Conservation (phyloP, 2,888 invertebrate genomes). For the Platycheirus albimanus region DNA sequence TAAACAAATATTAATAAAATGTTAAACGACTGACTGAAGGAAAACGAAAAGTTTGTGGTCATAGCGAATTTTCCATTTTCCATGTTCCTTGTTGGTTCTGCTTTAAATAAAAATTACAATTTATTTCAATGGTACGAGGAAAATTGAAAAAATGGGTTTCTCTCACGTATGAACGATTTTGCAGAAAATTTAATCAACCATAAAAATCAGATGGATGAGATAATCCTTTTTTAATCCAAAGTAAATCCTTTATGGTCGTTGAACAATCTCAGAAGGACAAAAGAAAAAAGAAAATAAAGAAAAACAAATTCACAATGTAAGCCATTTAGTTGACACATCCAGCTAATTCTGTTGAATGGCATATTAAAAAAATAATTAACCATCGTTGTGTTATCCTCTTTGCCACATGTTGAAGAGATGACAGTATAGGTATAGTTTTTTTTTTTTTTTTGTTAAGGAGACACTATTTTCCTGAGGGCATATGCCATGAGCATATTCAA, state of each 20-base stretch:
- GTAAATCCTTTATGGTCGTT: neutral
- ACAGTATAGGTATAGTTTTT: conserved; percentile 30
- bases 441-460: no score
- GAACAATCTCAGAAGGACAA: conserved; percentile 22
- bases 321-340: conserved; percentile 41
- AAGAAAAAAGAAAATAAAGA: neutral
- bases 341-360: conserved; percentile 48
- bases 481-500: conserved; percentile 44
- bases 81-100: neutral
- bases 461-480: conserved; percentile 13
- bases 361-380: conserved; percentile 64
- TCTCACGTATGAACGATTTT: conserved; percentile 40
- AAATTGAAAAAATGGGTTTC: conserved; percentile 39
- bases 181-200: conserved; percentile 29
- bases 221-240: conserved; percentile 36
- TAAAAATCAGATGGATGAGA: conserved; percentile 19
- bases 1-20: conserved; percentile 68
- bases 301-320: neutral
- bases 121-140: conserved; percentile 59
- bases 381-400: conserved; percentile 47
- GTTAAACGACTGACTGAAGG: conserved; percentile 15
- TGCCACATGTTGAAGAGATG: conserved; percentile 49
- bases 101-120: conserved; percentile 52
- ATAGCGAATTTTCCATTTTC: conserved; percentile 32
- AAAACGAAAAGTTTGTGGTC: conserved; percentile 33